phyloP scores from a whole-genome alignment of 1,140 invertebrate genomes.

The Leptestheria dahalacensis region DNA sequence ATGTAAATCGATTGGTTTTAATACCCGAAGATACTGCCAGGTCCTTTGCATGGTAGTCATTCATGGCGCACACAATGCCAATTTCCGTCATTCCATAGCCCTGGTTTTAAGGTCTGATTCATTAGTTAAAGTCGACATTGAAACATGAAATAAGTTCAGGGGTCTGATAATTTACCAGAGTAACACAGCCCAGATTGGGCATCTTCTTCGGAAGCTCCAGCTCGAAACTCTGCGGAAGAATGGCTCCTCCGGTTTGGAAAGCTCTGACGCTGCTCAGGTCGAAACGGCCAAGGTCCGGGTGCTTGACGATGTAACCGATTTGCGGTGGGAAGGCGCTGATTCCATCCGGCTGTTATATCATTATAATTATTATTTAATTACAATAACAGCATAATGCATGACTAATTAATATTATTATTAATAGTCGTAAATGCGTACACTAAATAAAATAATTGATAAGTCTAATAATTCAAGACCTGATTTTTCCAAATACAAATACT shows the following conservation, averaged over 20 bases:
- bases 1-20: no score
- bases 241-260: background rate
- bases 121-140: background rate
- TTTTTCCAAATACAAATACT: no score
- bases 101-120: background rate
- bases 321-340: background rate
- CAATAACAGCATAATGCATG: no score
- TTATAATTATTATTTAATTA: background rate
- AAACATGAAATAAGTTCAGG: background rate
- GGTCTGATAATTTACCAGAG: background rate
- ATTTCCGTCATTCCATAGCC: constrained; percentile 7
- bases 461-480: no score
- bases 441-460: background rate
- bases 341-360: background rate
- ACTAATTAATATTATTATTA: no score
- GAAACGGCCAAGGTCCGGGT: background rate
- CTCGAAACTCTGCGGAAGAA: background rate
- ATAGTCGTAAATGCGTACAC: no score
- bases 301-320: background rate
- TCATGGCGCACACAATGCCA: background rate
- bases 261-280: background rate
- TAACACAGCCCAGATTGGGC: background rate
- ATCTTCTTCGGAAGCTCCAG: background rate
- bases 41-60: background rate
- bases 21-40: background rate